Evolutionary conservation across 1,140 invertebrate species (phyloP), one percentile per base, ranked within the genome.

Genomic region (Neodiprion pinetum): DNA sequence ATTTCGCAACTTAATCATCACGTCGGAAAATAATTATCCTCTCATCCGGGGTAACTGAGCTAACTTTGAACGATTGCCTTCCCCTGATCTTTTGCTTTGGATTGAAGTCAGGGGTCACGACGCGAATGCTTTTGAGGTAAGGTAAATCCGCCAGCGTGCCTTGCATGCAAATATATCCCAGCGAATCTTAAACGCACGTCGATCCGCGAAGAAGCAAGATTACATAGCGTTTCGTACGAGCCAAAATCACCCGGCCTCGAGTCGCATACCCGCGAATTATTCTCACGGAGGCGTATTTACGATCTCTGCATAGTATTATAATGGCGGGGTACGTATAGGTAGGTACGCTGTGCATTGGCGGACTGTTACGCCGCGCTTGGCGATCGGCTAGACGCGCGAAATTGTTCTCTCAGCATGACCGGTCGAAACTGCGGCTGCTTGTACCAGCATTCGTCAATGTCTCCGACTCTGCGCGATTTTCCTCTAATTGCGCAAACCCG

Each of bases 261-360:
- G 74, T 14, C 28, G 68, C 67, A 70, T 61, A 53, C 71, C 66
- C 53, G 23, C 11, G 70, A 40, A 49, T 48, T 66, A 74, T 74
- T 66, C 70, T 65, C 70, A 48, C 8, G 70, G 66, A 21, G 65
- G n/a, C 53, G 71, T 69, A 17, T 75, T 67, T 12, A 47, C 1
- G n/a, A 14, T 9, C 12, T 48, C 17, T 53, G 23, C 74, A 14
- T 74, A 66, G 67, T 66, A 74, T 80, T 80, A 76, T 78, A 77
- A 76, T 74, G 74, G 67, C 71, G 67, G 67, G 71, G 53, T 61
- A 17, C 53, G n/a, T 61, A 14, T n/a, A 61, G 11, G 11, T 40
- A 40, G 28, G 28, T 40, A 40, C 28, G 28, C 28, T 28, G 28
- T 28, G 28, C 28, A 28, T 1, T 2, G 28, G 28, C 5, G 28